Evolutionary conservation across 2,113 vertebrate genomes (phyloP).

Genomic region (Pluvianellus socialis): DNA sequence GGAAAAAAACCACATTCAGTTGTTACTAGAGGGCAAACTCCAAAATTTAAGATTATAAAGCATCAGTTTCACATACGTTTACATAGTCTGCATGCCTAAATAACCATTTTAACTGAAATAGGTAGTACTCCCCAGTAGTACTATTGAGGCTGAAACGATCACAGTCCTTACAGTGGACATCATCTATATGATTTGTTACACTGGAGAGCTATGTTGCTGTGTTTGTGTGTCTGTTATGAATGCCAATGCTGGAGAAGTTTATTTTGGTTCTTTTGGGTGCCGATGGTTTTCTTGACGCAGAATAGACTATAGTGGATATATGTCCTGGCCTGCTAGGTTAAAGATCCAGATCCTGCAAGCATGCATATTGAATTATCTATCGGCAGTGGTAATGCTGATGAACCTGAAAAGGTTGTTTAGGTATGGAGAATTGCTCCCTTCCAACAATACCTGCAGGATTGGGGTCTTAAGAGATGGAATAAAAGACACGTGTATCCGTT

Average conservation of each 20-base stretch:
- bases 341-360: background rate
- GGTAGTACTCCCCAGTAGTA: background rate
- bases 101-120: slow-evolving; percentile 20
- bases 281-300: background rate
- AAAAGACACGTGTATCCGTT: background rate
- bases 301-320: background rate
- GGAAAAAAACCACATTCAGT: slow-evolving; percentile 29
- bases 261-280: background rate
- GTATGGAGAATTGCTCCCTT: background rate
- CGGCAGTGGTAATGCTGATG: background rate
- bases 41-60: slow-evolving; percentile 5
- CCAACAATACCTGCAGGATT: background rate
- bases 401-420: background rate
- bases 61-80: background rate
- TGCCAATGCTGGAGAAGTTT: background rate
- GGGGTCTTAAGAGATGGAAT: background rate
- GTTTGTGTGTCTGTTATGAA: background rate
- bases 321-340: background rate
- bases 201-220: background rate
- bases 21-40: slow-evolving; percentile 41
- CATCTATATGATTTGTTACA: background rate
- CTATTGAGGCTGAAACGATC: background rate
- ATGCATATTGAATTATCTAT: background rate
- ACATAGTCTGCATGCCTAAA: slow-evolving; percentile 48
- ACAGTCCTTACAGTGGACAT: background rate